Evolutionary conservation across 1,140 invertebrate species (phyloP), one percentile per base, ranked within the genome.

Genomic region (Drepana arcuata): DNA sequence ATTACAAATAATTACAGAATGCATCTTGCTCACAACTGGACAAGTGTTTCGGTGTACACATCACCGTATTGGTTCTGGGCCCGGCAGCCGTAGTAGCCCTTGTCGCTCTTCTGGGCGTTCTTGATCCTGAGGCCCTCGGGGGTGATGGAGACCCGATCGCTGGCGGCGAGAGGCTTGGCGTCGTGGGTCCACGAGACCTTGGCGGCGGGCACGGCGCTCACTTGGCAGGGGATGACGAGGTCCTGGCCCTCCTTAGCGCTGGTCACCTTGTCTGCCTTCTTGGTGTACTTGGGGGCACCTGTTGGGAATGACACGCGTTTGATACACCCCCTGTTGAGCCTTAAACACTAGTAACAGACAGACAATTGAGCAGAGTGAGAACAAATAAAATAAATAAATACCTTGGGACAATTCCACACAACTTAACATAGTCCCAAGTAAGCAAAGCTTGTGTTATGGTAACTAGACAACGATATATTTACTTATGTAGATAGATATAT

Each of bases 31-130:
- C n/a, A n/a, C n/a, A n/a, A n/a, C n/a, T 47, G 28, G 1, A 67
- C 29, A 0, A 56, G 15, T 1, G 59, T 67, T 25, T 78, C 70
- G 0, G 38, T 38, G 26, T 71, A 78, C 0, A 53, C 24, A 3
- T 55, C 39, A 0, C 70, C 70, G 25, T 62, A 23, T 12, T 58
- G 33, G 16, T 71, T 74, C 1, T 38, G 33, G 16, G 37, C 66
- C 2, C 29, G 39, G 36, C 73, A 78, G 14, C 64, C 73, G 30
- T 78, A 78, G 21, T 74, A 74, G 0, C 70, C 73, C 4, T 35
- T 43, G 34, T 71, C 60, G 7, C 23, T 15, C 11, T 58, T 60
- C 23, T 54, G 47, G 0, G 55, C 50, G 4, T 52, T 56, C 13
- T 40, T 50, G 7, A 78, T 59, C 2, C 48, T 45, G 2, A 78